Percentiles rank a stretch among this genome's conserved stretches.
Evolutionary conservation across 2,797 vertebrate species (phyloP).

Genomic region (Diglossa cyanea): DNA sequence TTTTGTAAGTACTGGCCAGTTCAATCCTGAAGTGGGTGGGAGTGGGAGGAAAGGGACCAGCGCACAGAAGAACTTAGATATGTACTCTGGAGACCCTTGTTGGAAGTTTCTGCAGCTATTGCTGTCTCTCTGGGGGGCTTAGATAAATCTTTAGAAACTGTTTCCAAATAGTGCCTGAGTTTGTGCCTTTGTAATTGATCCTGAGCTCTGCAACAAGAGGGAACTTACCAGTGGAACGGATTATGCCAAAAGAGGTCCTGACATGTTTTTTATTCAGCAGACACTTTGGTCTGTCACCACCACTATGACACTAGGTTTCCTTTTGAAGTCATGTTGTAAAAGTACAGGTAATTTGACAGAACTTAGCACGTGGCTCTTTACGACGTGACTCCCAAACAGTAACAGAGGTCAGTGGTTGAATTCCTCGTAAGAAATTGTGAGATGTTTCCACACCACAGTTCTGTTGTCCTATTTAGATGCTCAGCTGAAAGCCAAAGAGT

Average conservation of each 20-base stretch:
- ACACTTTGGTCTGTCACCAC: not conserved
- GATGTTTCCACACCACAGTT: not conserved
- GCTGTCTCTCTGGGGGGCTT: not conserved
- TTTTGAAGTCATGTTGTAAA: not conserved
- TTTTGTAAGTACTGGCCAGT: not conserved
- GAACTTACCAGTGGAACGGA: rapidly evolving
- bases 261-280: not conserved
- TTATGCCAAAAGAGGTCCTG: not conserved
- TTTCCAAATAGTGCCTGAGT: not conserved
- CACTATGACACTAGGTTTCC: not conserved
- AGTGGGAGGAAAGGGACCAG: not conserved
- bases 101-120: not conserved
- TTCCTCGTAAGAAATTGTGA: not conserved
- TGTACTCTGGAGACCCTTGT: not conserved
- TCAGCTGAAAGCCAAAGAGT: not conserved
- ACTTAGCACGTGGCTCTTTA: not conserved
- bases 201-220: not conserved
- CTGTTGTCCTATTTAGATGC: not conserved
- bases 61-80: not conserved
- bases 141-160: not conserved
- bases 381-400: not conserved
- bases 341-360: not conserved
- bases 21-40: not conserved
- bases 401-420: not conserved
- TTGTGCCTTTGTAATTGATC: not conserved